phyloP scores from a whole-genome alignment of 2,797 vertebrate genomes.

The Lutjanus argentimaculatus region DNA sequence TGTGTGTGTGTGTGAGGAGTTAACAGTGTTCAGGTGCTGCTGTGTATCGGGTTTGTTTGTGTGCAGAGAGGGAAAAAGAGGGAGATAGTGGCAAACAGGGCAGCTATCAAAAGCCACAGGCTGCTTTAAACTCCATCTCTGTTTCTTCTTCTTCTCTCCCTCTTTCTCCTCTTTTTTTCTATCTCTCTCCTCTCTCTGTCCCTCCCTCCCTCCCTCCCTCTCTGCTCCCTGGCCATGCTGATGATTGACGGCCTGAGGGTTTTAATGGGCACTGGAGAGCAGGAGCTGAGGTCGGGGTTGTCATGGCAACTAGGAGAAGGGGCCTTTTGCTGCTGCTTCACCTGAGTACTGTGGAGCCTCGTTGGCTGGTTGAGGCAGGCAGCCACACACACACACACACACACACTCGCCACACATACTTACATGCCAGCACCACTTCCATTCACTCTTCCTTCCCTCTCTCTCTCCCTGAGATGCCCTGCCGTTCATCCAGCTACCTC shows the following conservation, averaged over 20 bases:
- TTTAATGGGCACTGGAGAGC: constrained; percentile 90
- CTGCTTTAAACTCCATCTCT: constrained; percentile 83
- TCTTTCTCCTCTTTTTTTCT: constrained; percentile 35
- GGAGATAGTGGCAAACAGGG: constrained; percentile 76
- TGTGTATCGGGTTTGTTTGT: constrained; percentile 74
- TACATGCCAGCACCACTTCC: constrained; percentile 71
- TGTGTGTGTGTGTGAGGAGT: constrained; percentile 54
- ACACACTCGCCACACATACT: constrained; percentile 56
- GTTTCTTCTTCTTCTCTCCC: constrained; percentile 50
- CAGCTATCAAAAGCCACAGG: constrained; percentile 84
- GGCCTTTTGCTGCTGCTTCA: constrained; percentile 87
- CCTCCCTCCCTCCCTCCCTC: constrained; percentile 65
- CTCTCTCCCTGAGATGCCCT: constrained; percentile 54
- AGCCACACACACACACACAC: constrained; percentile 51
- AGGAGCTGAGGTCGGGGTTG: constrained; percentile 89
- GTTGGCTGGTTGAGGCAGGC: constrained; percentile 72
- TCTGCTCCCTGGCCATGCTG: constrained; percentile 83
- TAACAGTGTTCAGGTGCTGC: constrained; percentile 59
- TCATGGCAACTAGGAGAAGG: constrained; percentile 90
- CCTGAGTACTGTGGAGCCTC: constrained; percentile 84
- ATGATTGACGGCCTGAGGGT: constrained; percentile 91
- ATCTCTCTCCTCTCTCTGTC: constrained; percentile 34
- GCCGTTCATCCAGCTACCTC: constrained; percentile 57
- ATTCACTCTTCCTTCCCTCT: constrained; percentile 61
- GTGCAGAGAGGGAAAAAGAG: constrained; percentile 62